Conservation (phyloP, 1,140 invertebrate species). For the Lepidurus packardi region DNA sequence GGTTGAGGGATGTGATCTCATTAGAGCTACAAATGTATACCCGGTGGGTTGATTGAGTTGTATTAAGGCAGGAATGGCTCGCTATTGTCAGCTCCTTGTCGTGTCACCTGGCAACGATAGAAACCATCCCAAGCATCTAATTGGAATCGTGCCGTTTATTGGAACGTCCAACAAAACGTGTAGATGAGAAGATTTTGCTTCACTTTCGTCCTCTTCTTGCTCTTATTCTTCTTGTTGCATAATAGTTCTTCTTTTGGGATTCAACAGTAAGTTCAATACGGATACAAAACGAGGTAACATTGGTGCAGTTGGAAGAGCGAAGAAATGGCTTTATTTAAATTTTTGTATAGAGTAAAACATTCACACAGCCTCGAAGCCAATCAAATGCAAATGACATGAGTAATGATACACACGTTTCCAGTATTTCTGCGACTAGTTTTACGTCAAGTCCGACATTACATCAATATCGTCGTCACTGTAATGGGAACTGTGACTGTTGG, state of each 20-base stretch:
- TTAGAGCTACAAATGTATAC: neutral
- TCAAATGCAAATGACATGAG: neutral
- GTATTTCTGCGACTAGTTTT: neutral
- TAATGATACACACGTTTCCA: neutral
- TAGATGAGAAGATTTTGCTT: neutral
- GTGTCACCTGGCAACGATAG: neutral
- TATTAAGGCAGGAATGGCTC: constrained; percentile 10
- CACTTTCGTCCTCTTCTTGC: neutral
- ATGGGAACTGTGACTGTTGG: neutral
- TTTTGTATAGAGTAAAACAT: constrained; percentile 13
- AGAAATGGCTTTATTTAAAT: neutral
- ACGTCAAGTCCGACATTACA: neutral
- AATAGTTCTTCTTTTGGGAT: neutral
- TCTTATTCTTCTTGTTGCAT: neutral
- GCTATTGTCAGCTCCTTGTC: constrained; percentile 7
- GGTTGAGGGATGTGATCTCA: constrained; percentile 8
- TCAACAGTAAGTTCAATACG: neutral
- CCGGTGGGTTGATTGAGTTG: neutral
- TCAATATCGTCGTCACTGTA: constrained; percentile 16
- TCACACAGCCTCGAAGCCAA: neutral
- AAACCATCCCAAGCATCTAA: constrained; percentile 10
- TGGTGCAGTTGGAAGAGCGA: neutral
- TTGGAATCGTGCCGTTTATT: constrained; percentile 3
- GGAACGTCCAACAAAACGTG: neutral
- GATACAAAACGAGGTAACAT: neutral